Conservation (phyloP, 2,113 vertebrate genomes). For the Hystrix brachyura region DNA sequence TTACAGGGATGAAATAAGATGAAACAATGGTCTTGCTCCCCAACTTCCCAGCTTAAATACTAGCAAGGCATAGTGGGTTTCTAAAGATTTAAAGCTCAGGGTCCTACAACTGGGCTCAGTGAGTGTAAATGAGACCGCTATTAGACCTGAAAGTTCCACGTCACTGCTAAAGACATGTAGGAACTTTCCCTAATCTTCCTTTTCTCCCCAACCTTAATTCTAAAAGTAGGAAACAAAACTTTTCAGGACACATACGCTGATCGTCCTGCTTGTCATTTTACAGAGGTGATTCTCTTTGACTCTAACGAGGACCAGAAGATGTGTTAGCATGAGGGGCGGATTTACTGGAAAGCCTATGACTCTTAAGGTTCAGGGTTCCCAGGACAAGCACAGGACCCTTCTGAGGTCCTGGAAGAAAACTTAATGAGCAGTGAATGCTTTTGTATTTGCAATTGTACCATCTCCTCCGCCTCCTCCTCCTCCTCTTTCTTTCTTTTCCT, state of each 20-base stretch:
- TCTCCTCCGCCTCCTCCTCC: not conserved
- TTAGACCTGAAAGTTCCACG: not conserved
- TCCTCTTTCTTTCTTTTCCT: not conserved
- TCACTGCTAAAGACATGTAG: not conserved
- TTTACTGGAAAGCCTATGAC: not conserved
- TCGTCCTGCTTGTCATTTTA: not conserved
- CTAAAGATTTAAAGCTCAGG: not conserved
- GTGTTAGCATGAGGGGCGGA: not conserved
- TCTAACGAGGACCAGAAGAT: not conserved
- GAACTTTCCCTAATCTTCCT: not conserved
- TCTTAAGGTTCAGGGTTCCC: not conserved
- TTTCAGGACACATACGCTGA: not conserved
- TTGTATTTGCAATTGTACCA: not conserved
- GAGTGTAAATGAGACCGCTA: not conserved
- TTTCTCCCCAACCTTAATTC: not conserved
- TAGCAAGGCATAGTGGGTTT: not conserved
- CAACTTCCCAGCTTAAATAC: conserved; percentile 5
- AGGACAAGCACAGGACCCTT: not conserved
- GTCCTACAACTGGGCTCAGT: not conserved
- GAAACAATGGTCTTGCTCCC: conserved; percentile 40
- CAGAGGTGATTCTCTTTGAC: not conserved
- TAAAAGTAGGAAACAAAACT: not conserved
- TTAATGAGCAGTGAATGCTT: not conserved
- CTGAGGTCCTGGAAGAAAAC: not conserved
- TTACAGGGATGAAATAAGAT: conserved; percentile 43